phyloP scores from a whole-genome alignment of 2,888 invertebrate genomes.

The Folsomia candida region DNA sequence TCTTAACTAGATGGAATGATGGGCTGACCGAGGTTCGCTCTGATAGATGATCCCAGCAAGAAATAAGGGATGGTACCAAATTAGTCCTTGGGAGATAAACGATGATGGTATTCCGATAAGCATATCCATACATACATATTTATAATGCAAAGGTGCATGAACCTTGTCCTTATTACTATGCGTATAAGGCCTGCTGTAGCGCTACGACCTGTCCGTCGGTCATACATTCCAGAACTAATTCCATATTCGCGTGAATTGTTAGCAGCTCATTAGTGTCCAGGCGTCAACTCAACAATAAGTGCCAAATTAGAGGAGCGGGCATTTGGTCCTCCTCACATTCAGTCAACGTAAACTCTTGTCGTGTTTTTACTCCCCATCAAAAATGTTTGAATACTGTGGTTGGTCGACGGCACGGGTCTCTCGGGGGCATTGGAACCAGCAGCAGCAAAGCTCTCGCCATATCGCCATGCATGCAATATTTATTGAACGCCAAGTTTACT shows the following conservation, averaged over 20 bases:
- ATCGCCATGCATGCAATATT: too few species aligned
- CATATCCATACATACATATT: too few species aligned
- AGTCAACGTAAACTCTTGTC: too few species aligned
- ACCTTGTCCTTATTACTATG: not conserved
- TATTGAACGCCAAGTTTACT: too few species aligned
- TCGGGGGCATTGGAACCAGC: not conserved
- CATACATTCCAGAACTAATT: not conserved
- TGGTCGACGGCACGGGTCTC: not conserved
- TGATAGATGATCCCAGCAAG: too few species aligned
- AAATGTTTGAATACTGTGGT: not conserved
- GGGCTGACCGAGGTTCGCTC: too few species aligned
- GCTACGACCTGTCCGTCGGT: too few species aligned
- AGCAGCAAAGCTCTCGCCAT: not conserved
- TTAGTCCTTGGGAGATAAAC: not conserved
- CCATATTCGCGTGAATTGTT: not conserved
- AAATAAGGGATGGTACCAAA: too few species aligned
- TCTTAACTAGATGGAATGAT: conserved; percentile 3
- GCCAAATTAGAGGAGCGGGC: not conserved
- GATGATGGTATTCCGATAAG: not conserved
- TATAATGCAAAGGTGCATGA: not conserved
- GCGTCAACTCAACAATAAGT: not conserved
- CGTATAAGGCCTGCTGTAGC: too few species aligned
- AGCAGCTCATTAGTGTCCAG: not conserved
- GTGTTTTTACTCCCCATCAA: not conserved
- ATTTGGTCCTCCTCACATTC: not conserved